These are phyloP conservation scores for Drosophila maculinotata DNA, from an alignment of 2,888 invertebrate genomes.

Conservation along the genomic window DNA sequence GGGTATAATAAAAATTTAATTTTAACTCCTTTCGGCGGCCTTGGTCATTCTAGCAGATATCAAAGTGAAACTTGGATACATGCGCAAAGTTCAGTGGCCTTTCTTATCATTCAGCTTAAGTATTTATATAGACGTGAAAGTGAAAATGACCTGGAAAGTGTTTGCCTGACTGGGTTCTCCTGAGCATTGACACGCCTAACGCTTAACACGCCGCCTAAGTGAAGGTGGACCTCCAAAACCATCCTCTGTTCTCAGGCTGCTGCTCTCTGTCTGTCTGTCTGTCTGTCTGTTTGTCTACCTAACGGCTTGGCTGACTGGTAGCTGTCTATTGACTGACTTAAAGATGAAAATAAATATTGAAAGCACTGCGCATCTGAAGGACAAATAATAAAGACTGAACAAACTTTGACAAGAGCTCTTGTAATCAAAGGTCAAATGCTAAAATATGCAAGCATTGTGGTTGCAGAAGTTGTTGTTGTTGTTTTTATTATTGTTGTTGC, in stretches of 20 bases:
- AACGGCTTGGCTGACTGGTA: slow-evolving; percentile 28
- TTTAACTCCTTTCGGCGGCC: not conserved
- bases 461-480: too few relatives aligned
- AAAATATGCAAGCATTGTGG: slow-evolving; percentile 68
- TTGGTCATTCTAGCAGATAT: slow-evolving; percentile 16
- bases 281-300: slow-evolving; percentile 2
- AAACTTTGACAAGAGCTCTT: slow-evolving; percentile 5
- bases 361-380: slow-evolving; percentile 4
- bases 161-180: slow-evolving; percentile 38
- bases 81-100: slow-evolving; percentile 35
- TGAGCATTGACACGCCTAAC: slow-evolving; percentile 50
- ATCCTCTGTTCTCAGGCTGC: too few relatives aligned
- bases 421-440: slow-evolving; percentile 59
- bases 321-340: slow-evolving; percentile 43
- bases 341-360: slow-evolving; percentile 29
- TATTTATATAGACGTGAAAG: slow-evolving; percentile 43
- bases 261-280: slow-evolving; percentile 1
- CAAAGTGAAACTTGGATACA: slow-evolving; percentile 27
- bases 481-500: too few relatives aligned
- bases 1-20: not conserved
- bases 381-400: slow-evolving; percentile 1
- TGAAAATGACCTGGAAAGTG: slow-evolving; percentile 52
- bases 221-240: slow-evolving; percentile 10
- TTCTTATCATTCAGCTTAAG: slow-evolving; percentile 16
- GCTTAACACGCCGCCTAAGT: slow-evolving; percentile 51